Conservation (phyloP, 1,140 invertebrate genomes). For the Trachymyrmex septentrionalis region DNA sequence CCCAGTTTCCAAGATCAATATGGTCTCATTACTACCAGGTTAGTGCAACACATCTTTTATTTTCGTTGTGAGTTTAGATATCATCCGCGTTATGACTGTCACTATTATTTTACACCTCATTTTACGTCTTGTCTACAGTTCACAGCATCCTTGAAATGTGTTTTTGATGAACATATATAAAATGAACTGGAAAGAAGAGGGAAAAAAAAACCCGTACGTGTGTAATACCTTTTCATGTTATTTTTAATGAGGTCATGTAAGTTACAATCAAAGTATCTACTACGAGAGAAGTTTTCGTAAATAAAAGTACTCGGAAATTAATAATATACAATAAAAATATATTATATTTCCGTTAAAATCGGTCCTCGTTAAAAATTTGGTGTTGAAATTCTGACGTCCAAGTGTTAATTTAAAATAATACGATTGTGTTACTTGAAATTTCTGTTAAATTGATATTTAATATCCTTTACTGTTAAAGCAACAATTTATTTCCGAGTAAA, state of each 20-base stretch:
- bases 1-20: constrained; percentile 64
- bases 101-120: constrained; percentile 10
- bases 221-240: neutral
- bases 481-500: too few relatives aligned
- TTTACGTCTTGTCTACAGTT: too few relatives aligned
- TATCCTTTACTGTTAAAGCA: too few relatives aligned
- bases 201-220: neutral
- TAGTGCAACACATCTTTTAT: constrained; percentile 29
- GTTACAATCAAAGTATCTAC: neutral
- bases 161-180: neutral
- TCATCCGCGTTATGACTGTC: neutral
- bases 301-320: neutral
- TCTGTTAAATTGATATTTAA: too few relatives aligned
- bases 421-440: too few relatives aligned
- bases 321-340: neutral
- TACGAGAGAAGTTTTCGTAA: neutral
- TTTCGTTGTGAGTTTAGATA: neutral
- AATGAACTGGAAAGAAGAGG: neutral
- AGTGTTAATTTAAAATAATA: too few relatives aligned
- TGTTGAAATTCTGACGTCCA: too few relatives aligned
- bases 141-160: neutral
- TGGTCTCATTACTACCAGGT: constrained; percentile 43
- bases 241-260: neutral
- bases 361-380: too few relatives aligned
- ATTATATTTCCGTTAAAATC: too few relatives aligned